phyloP scores from a whole-genome alignment of 2,797 vertebrate genomes.

The Triplophysa yarkandensis region DNA sequence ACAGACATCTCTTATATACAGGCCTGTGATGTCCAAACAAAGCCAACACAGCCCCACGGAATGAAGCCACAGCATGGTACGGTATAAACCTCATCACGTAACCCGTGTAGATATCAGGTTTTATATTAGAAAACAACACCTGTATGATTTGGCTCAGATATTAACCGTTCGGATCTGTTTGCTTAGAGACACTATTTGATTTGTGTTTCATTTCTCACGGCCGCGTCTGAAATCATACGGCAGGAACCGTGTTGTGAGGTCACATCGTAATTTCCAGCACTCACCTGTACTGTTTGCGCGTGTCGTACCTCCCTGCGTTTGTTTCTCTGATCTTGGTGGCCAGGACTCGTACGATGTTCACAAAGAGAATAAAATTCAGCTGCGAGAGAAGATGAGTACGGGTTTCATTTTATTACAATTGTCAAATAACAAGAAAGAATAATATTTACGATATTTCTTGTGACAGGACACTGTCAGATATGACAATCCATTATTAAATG shows the following conservation, averaged over 20 bases:
- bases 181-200: neutral
- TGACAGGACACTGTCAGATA: too few species aligned
- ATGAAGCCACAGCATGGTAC: neutral
- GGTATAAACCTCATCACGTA: neutral
- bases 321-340: constrained; percentile 90
- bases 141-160: neutral
- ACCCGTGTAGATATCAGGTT: neutral
- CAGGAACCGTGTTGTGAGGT: neutral
- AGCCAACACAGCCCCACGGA: neutral
- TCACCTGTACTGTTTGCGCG: constrained; percentile 89
- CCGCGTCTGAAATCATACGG: neutral
- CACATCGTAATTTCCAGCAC: constrained; percentile 20
- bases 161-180: neutral
- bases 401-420: too few species aligned
- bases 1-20: constrained; percentile 1
- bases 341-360: constrained; percentile 88
- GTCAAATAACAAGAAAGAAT: too few species aligned
- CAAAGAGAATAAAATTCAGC: constrained; percentile 89
- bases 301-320: constrained; percentile 85
- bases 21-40: constrained; percentile 18
- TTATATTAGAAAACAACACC: constrained; percentile 2
- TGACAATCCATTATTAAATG: too few species aligned
- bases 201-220: neutral
- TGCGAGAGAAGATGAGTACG: constrained; percentile 70
- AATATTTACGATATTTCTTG: too few species aligned